Evolutionary conservation across 1,140 invertebrate species (phyloP).

Genomic region (Drosophila bipectinata): DNA sequence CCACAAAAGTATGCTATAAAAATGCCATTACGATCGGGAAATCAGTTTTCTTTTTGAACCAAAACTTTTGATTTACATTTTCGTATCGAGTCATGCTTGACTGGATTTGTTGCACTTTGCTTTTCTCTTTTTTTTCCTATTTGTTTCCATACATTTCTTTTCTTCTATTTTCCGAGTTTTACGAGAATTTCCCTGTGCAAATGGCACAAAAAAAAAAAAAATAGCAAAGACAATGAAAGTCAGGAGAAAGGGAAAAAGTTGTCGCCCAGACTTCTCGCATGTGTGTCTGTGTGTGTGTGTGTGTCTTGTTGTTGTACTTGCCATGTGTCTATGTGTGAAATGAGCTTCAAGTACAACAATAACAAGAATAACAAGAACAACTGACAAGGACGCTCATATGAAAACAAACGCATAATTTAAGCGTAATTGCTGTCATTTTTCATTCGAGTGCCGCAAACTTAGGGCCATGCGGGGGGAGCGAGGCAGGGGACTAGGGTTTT

Average conservation of each 20-base stretch:
- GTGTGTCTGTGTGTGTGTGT: conserved; percentile 1
- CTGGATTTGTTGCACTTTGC: conserved; percentile 22
- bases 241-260: conserved; percentile 28
- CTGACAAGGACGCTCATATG: conserved; percentile 78
- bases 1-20: conserved; percentile 19
- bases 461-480: background rate
- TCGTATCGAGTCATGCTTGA: conserved; percentile 22
- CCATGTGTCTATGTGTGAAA: conserved; percentile 74
- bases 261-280: conserved; percentile 34
- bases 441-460: conserved; percentile 63
- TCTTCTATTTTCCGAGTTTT: background rate
- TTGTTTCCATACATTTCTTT: background rate
- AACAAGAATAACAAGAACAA: conserved; percentile 42
- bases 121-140: background rate
- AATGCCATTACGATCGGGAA: conserved; percentile 7
- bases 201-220: conserved; percentile 5
- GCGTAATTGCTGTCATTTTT: conserved; percentile 83
- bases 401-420: conserved; percentile 83
- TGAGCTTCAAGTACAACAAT: conserved; percentile 70
- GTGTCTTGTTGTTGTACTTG: too few species aligned
- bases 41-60: background rate
- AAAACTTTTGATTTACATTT: conserved; percentile 11
- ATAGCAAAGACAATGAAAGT: conserved; percentile 14
- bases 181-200: conserved; percentile 27
- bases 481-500: background rate